Base-by-base conservation (phyloP, 2,113 vertebrate species). In the Salvelinus alpinus region DNA sequence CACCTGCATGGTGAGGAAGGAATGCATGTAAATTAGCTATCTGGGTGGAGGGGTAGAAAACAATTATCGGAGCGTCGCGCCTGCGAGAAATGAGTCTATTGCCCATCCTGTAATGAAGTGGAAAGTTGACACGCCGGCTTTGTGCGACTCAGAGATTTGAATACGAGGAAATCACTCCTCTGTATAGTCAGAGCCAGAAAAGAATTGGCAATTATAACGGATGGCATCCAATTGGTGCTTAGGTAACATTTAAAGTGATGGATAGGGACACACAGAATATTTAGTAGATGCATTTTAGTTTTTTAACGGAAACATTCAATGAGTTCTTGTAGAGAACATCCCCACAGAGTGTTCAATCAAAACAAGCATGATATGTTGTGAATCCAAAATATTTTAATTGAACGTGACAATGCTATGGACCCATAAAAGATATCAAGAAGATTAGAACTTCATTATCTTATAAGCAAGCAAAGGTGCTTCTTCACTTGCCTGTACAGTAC, bases 31-130 rank as follows among this genome's bases (percentile, higher is more conserved):
- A 93, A 92, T 93, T 93, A 91, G 91, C 91, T 84, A 78, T 54
- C 51, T 72, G 85, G 91, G 88, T 88, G 88, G 88, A 93, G 90
- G 90, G 89, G 91, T 91, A 89, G 89, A 93, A 94, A 94, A 94
- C 92, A 94, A 94, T 93, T 93, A 94, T 90, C 87, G 84, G 86
- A 83, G 84, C 87, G 81, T 86, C 84, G 87, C 85, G 88, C 88
- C 88, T 85, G 78, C 87, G 84, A 92, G 91, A 91, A 92, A 93
- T 92, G 89, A 91, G 91, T 91, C 91, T 44, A 44, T 91, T 88
- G 91, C 88, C 86, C 89, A 88, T 87, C 88, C 91, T 91, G 90
- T 93, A 94, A 93, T 93, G 93, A 93, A 94, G 93, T 91, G 90
- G 89, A 91, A 92, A 91, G 90, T 91, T 93, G 92, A 93, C 92